Conservation (phyloP, 1,140 invertebrate species). For the Cyclargus thomasi region DNA sequence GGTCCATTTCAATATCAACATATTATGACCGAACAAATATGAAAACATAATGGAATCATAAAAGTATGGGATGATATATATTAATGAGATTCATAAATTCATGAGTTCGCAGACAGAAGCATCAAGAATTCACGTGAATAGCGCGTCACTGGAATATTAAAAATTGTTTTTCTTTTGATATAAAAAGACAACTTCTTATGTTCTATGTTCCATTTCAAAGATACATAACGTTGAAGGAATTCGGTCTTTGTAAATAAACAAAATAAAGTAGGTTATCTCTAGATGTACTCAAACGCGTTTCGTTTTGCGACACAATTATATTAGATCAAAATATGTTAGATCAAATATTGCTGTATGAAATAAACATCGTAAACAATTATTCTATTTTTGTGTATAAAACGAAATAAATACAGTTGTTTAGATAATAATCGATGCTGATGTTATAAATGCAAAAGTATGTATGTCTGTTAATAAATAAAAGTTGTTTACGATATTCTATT, state of each 20-base stretch:
- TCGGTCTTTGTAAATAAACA: not conserved
- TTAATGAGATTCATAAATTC: slow-evolving; percentile 51
- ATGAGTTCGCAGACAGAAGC: slow-evolving; percentile 37
- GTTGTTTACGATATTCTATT: no score
- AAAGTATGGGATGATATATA: slow-evolving; percentile 35
- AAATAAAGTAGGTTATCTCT: not conserved
- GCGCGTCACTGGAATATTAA: slow-evolving; percentile 42
- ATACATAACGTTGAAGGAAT: not conserved
- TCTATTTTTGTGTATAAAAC: no score
- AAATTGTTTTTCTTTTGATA: slow-evolving; percentile 41
- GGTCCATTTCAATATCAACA: slow-evolving; percentile 9
- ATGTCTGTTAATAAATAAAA: no score
- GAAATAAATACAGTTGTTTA: no score
- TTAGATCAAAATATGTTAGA: no score
- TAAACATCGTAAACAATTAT: no score
- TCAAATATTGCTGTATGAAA: no score
- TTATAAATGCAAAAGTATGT: no score
- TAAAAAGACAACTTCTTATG: slow-evolving; percentile 24
- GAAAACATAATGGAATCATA: slow-evolving; percentile 29
- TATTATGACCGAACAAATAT: slow-evolving; percentile 18
- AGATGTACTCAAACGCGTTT: not conserved
- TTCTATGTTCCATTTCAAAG: slow-evolving; percentile 5
- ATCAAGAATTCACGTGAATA: slow-evolving; percentile 36
- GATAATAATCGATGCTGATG: no score
- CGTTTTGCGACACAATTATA: not conserved